These are phyloP conservation scores for Fukomys damarensis DNA, from an alignment of 2,113 vertebrate genomes.

Conservation along the genomic window DNA sequence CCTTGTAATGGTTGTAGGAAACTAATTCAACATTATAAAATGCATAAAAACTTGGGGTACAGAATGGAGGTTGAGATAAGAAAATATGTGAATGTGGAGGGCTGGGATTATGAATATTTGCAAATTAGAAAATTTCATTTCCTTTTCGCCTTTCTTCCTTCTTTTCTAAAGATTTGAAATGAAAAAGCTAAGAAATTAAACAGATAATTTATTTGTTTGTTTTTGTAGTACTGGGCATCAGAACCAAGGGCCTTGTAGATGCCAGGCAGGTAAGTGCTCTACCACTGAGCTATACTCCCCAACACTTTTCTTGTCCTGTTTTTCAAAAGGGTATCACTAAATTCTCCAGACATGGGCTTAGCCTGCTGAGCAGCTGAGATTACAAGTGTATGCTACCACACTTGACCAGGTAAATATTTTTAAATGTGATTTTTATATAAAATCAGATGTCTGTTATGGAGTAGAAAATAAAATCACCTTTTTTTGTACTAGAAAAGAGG, in stretches of 20 bases:
- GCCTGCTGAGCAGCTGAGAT: not conserved
- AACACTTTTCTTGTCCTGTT: not conserved
- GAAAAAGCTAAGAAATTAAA: not conserved
- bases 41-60: not conserved
- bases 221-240: not conserved
- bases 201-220: not conserved
- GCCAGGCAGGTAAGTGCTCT: not conserved
- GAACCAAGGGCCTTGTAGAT: not conserved
- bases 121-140: not conserved
- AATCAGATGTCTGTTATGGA: not conserved
- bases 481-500: not conserved
- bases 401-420: not conserved
- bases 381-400: not conserved
- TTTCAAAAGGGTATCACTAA: not conserved
- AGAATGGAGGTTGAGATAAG: too few relatives aligned
- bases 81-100: not conserved
- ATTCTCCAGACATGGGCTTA: not conserved
- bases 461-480: not conserved
- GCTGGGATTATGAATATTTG: not conserved
- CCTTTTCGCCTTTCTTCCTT: not conserved
- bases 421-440: slow-evolving; percentile 6
- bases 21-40: not conserved
- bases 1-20: not conserved
- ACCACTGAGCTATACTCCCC: not conserved
- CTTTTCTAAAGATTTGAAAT: not conserved